Conservation (phyloP, 2,113 vertebrate genomes). For the Bothrops jararaca region DNA sequence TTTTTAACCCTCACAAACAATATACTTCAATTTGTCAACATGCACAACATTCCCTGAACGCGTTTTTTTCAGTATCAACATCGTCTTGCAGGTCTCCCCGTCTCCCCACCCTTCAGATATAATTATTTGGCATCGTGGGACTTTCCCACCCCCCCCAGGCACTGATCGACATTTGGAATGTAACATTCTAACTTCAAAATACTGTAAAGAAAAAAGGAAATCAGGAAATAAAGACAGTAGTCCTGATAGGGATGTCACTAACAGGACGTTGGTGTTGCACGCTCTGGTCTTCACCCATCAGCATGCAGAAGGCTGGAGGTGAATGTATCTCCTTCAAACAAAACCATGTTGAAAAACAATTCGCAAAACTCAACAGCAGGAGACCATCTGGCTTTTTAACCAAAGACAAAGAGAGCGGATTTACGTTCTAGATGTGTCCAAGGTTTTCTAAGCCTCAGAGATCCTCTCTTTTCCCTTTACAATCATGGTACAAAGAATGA, state of each 20-base stretch:
- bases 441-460: not conserved
- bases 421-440: slow-evolving; percentile 3
- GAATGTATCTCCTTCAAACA: not conserved
- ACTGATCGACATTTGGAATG: not conserved
- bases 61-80: not conserved
- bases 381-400: slow-evolving; percentile 13
- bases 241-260: not conserved
- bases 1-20: not conserved
- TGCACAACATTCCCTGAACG: not conserved
- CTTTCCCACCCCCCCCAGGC: not conserved
- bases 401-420: slow-evolving; percentile 27
- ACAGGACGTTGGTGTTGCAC: slow-evolving; percentile 12
- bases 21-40: not conserved
- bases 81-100: not conserved
- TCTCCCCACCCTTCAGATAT: not conserved
- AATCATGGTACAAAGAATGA: not conserved
- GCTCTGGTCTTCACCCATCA: not conserved
- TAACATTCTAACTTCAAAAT: not conserved
- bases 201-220: not conserved
- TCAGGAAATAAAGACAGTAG: slow-evolving; percentile 18
- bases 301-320: not conserved
- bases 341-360: slow-evolving; percentile 5
- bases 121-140: not conserved
- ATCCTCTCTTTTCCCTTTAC: slow-evolving; percentile 26
- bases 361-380: not conserved